A percentile compares a stretch with the other conserved stretches of the same genome.
Evolutionary conservation across 2,888 invertebrate species (phyloP).

Genomic region (Heliconius ismenius): DNA sequence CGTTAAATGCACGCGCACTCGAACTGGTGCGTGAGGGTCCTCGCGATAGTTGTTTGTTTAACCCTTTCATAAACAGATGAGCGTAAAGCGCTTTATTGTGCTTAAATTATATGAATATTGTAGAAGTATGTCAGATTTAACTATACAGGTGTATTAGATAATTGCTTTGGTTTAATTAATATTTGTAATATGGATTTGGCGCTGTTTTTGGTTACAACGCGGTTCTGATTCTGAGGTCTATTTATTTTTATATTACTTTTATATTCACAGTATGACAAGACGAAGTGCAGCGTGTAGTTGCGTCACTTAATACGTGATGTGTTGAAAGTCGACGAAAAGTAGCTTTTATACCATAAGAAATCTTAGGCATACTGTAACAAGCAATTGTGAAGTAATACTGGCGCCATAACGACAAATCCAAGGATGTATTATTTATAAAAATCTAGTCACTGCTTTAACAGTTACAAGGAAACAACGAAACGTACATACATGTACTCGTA

Average conservation of each 20-base stretch:
- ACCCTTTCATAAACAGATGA: conserved; percentile 27
- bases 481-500: too few relatives aligned
- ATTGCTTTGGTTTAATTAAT: too few relatives aligned
- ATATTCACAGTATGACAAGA: neutral
- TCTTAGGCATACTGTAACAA: too few relatives aligned
- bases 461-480: too few relatives aligned
- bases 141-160: too few relatives aligned
- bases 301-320: neutral
- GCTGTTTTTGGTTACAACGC: too few relatives aligned
- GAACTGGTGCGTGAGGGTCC: conserved; percentile 29
- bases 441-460: too few relatives aligned
- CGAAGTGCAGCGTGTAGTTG: neutral
- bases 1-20: conserved; percentile 33
- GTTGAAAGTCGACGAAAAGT: neutral
- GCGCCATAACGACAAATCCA: too few relatives aligned
- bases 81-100: neutral
- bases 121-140: neutral
- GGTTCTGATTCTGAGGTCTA: neutral
- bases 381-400: too few relatives aligned
- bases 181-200: too few relatives aligned
- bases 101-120: conserved; percentile 5
- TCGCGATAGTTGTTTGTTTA: conserved; percentile 22
- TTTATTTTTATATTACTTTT: neutral
- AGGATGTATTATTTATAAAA: too few relatives aligned
- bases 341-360: too few relatives aligned